Evolutionary conservation across 2,113 vertebrate species (phyloP).

Genomic region (Carollia perspicillata): DNA sequence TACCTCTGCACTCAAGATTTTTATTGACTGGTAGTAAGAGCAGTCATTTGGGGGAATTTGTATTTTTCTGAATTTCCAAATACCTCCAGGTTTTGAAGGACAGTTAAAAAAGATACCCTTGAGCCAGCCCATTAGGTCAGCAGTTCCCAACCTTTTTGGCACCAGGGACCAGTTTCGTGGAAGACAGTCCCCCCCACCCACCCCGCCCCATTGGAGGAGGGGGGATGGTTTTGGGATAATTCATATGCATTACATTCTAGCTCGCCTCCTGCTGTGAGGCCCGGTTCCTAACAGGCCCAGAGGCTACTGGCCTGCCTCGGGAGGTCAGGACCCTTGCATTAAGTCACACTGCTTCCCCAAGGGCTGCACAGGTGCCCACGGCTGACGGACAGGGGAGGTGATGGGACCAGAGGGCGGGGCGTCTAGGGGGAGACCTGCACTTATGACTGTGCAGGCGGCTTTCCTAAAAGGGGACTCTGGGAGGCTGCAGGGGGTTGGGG

Average conservation of each 20-base stretch:
- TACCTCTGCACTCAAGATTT: background rate
- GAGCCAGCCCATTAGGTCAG: background rate
- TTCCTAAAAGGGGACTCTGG: rapidly evolving
- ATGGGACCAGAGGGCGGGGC: background rate
- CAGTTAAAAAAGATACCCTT: background rate
- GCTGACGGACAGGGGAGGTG: background rate
- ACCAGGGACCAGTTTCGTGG: no score
- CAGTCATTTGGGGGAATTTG: background rate
- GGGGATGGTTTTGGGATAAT: no score
- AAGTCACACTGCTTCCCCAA: background rate
- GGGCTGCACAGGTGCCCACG: background rate
- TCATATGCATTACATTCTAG: no score
- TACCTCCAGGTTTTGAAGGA: background rate
- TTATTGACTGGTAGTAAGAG: background rate
- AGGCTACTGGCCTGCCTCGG: no score
- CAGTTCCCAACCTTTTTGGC: no score
- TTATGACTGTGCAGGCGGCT: background rate
- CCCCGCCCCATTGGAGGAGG: no score
- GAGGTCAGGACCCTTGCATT: no score
- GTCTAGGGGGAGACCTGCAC: rapidly evolving
- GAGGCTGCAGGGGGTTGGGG: no score
- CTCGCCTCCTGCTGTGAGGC: no score
- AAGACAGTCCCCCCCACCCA: no score
- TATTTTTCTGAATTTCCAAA: background rate
- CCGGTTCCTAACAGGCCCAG: no score